Percentiles rank a stretch among this genome's conserved stretches.
Conservation (phyloP, 2,113 vertebrate species). For the Kryptolebias marmoratus region DNA sequence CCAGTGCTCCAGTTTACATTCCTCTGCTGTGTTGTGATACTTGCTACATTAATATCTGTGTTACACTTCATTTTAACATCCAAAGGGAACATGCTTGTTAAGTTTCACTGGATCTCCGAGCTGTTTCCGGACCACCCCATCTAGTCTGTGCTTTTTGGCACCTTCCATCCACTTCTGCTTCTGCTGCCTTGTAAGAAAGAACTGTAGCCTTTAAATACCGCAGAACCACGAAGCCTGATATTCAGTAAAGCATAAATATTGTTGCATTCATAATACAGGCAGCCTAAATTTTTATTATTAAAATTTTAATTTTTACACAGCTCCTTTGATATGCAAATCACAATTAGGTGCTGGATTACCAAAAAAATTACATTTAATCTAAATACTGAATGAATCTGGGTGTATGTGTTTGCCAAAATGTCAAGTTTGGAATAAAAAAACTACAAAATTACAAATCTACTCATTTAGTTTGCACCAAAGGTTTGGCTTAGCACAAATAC, state of each 20-base stretch:
- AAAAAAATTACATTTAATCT: not conserved
- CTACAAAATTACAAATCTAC: constrained; percentile 3
- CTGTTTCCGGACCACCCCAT: constrained; percentile 76
- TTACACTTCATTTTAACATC: constrained; percentile 74
- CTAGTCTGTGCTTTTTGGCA: constrained; percentile 69
- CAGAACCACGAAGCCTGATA: constrained; percentile 47
- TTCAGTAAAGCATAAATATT: constrained; percentile 29
- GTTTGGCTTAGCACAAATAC: not conserved
- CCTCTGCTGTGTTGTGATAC: constrained; percentile 73
- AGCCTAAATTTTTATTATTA: constrained; percentile 40
- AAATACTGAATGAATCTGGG: too few species aligned
- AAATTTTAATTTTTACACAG: constrained; percentile 30
- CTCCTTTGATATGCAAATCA: constrained; percentile 27
- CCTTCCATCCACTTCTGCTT: constrained; percentile 42
- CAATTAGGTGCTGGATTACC: constrained; percentile 28
- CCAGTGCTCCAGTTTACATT: constrained; percentile 72
- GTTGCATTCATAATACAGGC: constrained; percentile 28
- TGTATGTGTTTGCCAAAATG: too few species aligned
- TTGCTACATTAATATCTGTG: constrained; percentile 76
- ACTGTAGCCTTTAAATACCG: constrained; percentile 55
- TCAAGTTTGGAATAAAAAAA: not conserved
- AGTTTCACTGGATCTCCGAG: constrained; percentile 69
- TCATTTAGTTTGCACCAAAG: not conserved
- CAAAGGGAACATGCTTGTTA: constrained; percentile 75
- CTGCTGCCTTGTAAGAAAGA: constrained; percentile 44